Conservation (phyloP, 1,140 invertebrate species). For the Aradophagus sp. region DNA sequence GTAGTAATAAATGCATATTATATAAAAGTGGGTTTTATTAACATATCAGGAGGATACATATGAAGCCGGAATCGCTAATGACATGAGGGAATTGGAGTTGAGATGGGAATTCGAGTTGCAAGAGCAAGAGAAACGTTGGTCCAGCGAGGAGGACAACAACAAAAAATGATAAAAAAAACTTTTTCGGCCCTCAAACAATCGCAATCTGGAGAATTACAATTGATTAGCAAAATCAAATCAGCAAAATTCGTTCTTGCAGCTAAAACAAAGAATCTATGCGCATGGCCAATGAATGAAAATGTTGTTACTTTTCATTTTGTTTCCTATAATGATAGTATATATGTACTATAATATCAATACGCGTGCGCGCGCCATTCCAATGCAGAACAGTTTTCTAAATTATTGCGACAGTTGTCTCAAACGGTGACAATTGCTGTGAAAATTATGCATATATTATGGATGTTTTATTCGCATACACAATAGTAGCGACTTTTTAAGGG, state of each 20-base stretch:
- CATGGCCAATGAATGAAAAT: constrained; percentile 52
- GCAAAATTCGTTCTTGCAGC: too few relatives aligned
- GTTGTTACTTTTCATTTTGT: constrained; percentile 46
- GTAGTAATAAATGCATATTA: too few relatives aligned
- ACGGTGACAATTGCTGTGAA: too few relatives aligned
- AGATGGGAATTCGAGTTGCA: constrained; percentile 80
- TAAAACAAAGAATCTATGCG: too few relatives aligned
- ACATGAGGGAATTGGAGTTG: constrained; percentile 80
- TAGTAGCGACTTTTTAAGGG: too few relatives aligned
- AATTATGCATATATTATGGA: too few relatives aligned
- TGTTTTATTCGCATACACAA: too few relatives aligned
- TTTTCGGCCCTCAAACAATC: constrained; percentile 19
- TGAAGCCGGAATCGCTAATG: constrained; percentile 80
- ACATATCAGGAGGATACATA: constrained; percentile 78
- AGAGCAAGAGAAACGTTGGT: constrained; percentile 81
- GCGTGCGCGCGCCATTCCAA: constrained; percentile 1
- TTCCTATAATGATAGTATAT: constrained; percentile 41
- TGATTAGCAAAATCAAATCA: too few relatives aligned
- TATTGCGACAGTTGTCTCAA: constrained; percentile 4
- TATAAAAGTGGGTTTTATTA: too few relatives aligned
- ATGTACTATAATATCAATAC: constrained; percentile 25
- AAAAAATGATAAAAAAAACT: constrained; percentile 70
- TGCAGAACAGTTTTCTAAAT: constrained; percentile 9
- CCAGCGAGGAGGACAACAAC: constrained; percentile 77
- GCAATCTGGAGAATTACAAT: constrained; percentile 9